These are phyloP conservation scores for Psittacula derbiana DNA, from an alignment of 2,797 vertebrate species.

Conservation along the genomic window DNA sequence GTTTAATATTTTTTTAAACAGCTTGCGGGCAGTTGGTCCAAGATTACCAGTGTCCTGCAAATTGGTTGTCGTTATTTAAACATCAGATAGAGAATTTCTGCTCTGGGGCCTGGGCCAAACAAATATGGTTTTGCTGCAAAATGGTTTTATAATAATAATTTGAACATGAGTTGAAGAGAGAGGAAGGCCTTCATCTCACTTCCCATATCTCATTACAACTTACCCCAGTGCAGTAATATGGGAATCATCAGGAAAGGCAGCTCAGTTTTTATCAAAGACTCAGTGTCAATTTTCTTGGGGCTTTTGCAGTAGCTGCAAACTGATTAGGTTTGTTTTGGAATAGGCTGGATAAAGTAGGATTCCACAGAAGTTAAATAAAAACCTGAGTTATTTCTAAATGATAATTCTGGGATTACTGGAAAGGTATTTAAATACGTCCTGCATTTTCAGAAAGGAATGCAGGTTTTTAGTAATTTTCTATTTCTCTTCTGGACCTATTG, in stretches of 20 bases:
- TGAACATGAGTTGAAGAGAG: background rate
- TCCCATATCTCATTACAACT: background rate
- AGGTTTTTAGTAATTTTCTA: background rate
- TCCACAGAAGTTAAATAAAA: background rate
- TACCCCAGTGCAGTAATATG: background rate
- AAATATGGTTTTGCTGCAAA: constrained; percentile 32
- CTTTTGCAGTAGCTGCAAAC: background rate
- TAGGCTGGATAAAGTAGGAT: background rate
- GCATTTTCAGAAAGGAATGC: background rate
- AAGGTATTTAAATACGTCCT: background rate
- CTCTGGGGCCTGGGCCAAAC: constrained; percentile 30
- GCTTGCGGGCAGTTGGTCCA: constrained; percentile 9
- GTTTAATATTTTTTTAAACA: background rate
- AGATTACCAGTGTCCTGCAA: constrained; percentile 44
- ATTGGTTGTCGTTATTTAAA: constrained; percentile 63
- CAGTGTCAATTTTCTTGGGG: background rate
- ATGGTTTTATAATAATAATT: constrained; percentile 29
- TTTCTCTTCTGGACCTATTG: background rate
- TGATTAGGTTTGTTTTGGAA: background rate
- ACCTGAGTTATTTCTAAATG: background rate
- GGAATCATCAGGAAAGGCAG: background rate
- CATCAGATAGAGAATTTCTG: constrained; percentile 37
- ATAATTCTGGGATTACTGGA: background rate
- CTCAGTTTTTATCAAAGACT: background rate
- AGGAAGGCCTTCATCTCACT: background rate